Base-by-base conservation (phyloP, 2,113 vertebrate genomes). In the Calyptommatus sinebrachiatus region DNA sequence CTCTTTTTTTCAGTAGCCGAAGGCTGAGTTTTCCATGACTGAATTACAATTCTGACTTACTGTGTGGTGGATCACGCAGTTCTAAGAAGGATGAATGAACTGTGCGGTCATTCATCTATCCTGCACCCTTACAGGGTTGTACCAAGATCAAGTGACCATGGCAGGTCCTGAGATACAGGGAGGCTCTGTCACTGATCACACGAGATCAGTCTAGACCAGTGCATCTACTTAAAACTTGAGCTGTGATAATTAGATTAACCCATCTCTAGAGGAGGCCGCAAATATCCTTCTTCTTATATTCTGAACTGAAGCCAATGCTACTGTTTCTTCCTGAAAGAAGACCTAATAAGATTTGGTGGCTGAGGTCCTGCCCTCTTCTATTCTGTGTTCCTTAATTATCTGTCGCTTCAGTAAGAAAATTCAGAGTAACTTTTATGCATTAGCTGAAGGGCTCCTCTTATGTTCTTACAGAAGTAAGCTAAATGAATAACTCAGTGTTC, bases 1-100 rank as follows among this genome's bases (percentile, higher is more conserved):
- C 41, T 71, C 20, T 22, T 46, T 31, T 29, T 71, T 78, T 0
- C 1, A 66, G 50, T 21, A 11, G 0, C 1, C 0, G 45, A 10
- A 78, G 73, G 72, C 0, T 46, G 79, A 31, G 3, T 29, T 46
- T 2, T 0, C 5, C 78, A 28, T 65, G 63, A 46, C 0, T 21
- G 71, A 62, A 69, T 16, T 61, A 3, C 16, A 28, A 3, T 31
- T 20, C 14, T 5, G 48, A 68, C 53, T 29, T 84, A 57, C 1
- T 21, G 61, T 2, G 8, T 63, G 24, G 41, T 69, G 22, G 69
- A 77, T 80, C 41, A 5, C 29, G 31, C 69, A 62, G 1, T 3
- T 89, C 73, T 68, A 72, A 72, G 5, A 60, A 21, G 14, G 61
- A 21, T 0, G 26, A 24, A 1, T 0, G 0, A 46, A 48, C 70